phyloP scores from a whole-genome alignment of 2,797 vertebrate genomes.

The Crocidura indochinensis region DNA sequence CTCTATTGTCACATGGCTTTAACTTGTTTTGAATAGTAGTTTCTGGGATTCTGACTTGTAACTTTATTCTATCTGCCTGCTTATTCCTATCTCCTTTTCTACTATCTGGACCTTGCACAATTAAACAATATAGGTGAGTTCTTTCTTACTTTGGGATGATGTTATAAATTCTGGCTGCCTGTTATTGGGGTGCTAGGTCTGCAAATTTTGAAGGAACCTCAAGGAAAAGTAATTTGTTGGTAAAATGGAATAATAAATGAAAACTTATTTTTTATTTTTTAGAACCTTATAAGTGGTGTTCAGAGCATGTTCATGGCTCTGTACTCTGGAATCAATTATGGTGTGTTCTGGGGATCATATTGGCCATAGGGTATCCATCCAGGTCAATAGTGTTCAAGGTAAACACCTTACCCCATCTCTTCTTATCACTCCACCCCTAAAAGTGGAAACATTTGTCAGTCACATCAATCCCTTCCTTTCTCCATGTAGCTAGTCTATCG shows the following conservation, averaged over 20 bases:
- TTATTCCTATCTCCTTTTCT: not conserved
- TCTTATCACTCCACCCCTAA: not conserved
- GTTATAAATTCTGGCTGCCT: not conserved
- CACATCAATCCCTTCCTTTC: not conserved
- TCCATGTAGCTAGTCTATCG: not conserved
- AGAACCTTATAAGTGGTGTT: too few relatives aligned
- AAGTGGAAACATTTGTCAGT: not conserved
- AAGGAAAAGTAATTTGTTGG: not conserved
- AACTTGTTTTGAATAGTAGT: not conserved
- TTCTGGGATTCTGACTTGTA: slow-evolving; percentile 4
- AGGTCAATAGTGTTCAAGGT: too few relatives aligned
- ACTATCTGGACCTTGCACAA: not conserved
- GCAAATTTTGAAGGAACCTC: not conserved
- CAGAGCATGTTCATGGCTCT: too few relatives aligned
- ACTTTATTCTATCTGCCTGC: not conserved
- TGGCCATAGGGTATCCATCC: too few relatives aligned
- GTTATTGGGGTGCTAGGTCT: not conserved
- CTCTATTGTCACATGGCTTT: not conserved
- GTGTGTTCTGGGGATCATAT: too few relatives aligned
- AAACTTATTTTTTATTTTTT: too few relatives aligned
- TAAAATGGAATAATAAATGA: not conserved
- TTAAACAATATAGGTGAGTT: not conserved
- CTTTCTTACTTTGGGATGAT: not conserved
- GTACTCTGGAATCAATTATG: too few relatives aligned
- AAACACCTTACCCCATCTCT: too few relatives aligned